A percentile compares a stretch with the other conserved stretches of the same genome.
phyloP scores from a whole-genome alignment of 2,888 invertebrate species.

The Petrophora chlorosata region DNA sequence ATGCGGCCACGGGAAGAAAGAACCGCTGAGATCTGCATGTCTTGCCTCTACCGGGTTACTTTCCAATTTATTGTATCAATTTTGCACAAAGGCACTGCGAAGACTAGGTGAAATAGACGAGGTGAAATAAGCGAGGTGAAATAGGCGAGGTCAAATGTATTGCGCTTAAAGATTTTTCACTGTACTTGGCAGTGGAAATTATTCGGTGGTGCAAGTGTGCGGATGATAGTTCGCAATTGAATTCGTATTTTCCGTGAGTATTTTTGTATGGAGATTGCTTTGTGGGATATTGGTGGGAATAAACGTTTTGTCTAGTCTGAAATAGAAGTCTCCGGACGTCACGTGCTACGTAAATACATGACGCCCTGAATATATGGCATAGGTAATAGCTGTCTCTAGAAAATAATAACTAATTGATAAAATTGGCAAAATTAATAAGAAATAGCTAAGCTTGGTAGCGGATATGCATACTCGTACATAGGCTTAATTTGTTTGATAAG shows the following conservation, averaged over 20 bases:
- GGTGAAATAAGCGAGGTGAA: conserved; percentile 10
- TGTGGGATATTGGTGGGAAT: neutral
- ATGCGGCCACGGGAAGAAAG: conserved; percentile 59
- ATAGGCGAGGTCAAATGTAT: conserved; percentile 17
- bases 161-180: conserved; percentile 7
- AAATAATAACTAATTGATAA: too few species aligned
- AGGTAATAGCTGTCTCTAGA: too few species aligned
- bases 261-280: neutral
- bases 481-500: too few species aligned
- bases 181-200: neutral
- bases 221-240: neutral
- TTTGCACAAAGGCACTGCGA: conserved; percentile 46
- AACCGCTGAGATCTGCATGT: conserved; percentile 64
- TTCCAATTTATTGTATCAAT: conserved; percentile 68
- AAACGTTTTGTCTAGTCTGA: too few species aligned
- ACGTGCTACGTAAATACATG: too few species aligned
- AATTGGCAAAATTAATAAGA: too few species aligned
- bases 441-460: too few species aligned
- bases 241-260: neutral
- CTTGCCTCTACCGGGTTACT: conserved; percentile 52
- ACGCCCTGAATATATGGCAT: too few species aligned
- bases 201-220: neutral
- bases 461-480: too few species aligned
- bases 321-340: too few species aligned
- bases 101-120: conserved; percentile 11